Base-by-base conservation (phyloP, 2,797 vertebrate genomes). In the Hippocampus kuda region DNA sequence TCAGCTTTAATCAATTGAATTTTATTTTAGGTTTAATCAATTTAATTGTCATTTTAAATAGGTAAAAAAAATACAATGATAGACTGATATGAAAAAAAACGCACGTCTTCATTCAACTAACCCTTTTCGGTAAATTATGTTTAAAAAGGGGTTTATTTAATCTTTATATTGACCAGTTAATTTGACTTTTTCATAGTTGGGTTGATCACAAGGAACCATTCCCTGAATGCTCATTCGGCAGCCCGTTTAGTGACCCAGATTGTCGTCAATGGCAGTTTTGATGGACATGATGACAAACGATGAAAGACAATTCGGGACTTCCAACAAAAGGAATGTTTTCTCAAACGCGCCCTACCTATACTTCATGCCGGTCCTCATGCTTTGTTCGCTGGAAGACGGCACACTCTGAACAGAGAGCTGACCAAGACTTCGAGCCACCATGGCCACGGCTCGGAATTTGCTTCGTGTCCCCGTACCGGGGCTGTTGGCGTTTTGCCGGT, bases 371-470 rank as follows among this genome's bases (percentile, higher is more conserved):
- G 94, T 95, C 85, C 87, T 94, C 75, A 90, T 75, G 89, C 92
- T 92, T 81, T 92, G 92, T 60, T 95, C 93, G 22, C 92, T 90
- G 80, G 91, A 85, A 22, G 93, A 89, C 0, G 92, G 92, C 0
- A 86, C 86, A 30, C 91, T 95, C 85, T 96, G 95, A 71, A 93
- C 92, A 0, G 96, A 96, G 75, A 98, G 93, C 66, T 98, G 96
- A 27, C 97, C 96, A 24, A 97, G 91, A 84, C 93, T 98, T 61
- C 95, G 92, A 65, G 97, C 97, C 77, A 97, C 95, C 93, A 98
- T 94, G 63, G 96, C 96, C 89, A 98, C 94, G 0, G 96, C 87
- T 3, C 94, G 90, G 91, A 98, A 98, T 87, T 93, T 95, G 89
- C 94, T 90, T 20, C 92, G 93, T 13, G 92, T 91, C 72, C 93